These are phyloP conservation scores for Numenius phaeopus DNA, from an alignment of 2,797 vertebrate genomes.

Conservation along the genomic window DNA sequence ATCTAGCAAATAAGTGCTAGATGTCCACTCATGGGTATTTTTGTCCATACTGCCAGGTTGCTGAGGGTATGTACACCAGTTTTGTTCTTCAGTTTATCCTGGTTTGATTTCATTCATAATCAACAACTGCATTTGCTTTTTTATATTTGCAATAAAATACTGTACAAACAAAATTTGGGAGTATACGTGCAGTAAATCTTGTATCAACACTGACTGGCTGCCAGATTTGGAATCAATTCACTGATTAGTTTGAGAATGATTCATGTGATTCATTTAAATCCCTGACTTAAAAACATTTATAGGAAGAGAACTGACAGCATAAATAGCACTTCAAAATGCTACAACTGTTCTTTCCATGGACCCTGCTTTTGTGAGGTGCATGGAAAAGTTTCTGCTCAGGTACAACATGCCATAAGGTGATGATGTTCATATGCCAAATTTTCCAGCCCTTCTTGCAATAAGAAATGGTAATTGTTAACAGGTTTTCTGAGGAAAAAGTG, in stretches of 20 bases:
- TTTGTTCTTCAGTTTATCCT: neutral
- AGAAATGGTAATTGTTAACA: neutral
- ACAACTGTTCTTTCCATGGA: neutral
- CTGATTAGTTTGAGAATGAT: slow-evolving; percentile 23
- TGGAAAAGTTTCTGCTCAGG: neutral
- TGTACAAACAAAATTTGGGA: slow-evolving; percentile 22
- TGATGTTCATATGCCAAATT: neutral
- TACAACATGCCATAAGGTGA: neutral
- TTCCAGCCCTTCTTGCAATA: neutral
- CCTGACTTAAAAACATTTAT: slow-evolving; percentile 1
- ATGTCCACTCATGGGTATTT: neutral
- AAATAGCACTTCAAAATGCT: slow-evolving; percentile 2
- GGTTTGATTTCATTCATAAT: slow-evolving; percentile 12
- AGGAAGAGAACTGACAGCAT: neutral
- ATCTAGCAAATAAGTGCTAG: neutral
- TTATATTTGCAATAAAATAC: slow-evolving; percentile 28
- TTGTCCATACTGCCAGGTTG: neutral
- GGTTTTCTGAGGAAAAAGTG: neutral
- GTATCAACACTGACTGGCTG: neutral
- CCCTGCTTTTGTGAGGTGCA: neutral
- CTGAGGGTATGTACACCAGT: neutral
- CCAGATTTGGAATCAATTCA: neutral
- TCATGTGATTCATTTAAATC: slow-evolving; percentile 32
- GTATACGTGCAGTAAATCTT: neutral
- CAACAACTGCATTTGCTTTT: slow-evolving; percentile 25